Percentiles rank a stretch among this genome's conserved stretches.
phyloP scores from a whole-genome alignment of 2,888 invertebrate genomes.

The Dynastes grantii region DNA sequence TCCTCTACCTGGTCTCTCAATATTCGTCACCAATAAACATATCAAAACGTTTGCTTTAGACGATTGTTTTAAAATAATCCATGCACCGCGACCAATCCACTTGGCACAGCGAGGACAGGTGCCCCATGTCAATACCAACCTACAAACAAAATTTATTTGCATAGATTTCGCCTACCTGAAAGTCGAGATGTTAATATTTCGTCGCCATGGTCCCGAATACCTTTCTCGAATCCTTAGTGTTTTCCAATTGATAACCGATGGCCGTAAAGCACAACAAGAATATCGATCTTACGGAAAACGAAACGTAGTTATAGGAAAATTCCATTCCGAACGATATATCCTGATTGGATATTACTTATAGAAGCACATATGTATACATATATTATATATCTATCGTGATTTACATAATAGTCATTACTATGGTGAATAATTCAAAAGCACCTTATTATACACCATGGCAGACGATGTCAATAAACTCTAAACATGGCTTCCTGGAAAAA shows the following conservation, averaged over 20 bases:
- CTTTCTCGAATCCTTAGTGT: neutral
- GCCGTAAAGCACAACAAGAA: neutral
- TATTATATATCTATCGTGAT: slow-evolving; percentile 13
- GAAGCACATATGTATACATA: neutral
- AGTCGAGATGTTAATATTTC: neutral
- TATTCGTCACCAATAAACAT: no score
- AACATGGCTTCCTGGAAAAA: slow-evolving; percentile 16
- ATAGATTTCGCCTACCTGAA: slow-evolving; percentile 33
- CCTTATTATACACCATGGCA: neutral
- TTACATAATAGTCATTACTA: slow-evolving; percentile 34
- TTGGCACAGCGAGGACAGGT: neutral
- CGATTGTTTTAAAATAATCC: neutral
- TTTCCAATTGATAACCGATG: neutral
- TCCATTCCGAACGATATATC: neutral
- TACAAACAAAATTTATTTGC: slow-evolving; percentile 34
- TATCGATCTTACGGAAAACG: neutral
- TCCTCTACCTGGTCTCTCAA: no score
- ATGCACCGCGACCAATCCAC: neutral
- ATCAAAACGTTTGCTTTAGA: neutral
- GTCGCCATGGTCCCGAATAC: neutral
- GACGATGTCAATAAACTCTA: slow-evolving; percentile 33
- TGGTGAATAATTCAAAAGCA: slow-evolving; percentile 16
- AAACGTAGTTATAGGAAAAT: neutral
- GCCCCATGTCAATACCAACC: slow-evolving; percentile 28
- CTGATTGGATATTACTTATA: neutral